Base-by-base conservation (phyloP, 2,888 invertebrate genomes). In the Drosophila algonquin region DNA sequence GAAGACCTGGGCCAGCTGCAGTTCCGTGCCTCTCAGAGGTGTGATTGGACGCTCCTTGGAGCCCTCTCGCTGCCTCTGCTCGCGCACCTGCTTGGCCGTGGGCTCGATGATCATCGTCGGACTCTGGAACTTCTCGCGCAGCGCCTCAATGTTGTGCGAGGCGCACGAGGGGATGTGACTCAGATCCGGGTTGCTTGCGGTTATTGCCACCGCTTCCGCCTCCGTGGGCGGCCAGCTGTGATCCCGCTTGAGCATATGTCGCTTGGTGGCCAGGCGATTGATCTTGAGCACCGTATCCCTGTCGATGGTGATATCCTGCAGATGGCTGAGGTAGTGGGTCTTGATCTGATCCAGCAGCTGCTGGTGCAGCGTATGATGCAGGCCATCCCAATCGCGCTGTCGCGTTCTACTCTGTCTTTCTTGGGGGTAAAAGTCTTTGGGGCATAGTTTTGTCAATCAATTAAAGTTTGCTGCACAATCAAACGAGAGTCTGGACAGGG, bases 261-360 rank as follows among this genome's bases (percentile, higher is more conserved):
- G 80, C 32, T 91, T 91, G 69, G 90, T 90, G 68, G 92, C 89
- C 67, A 91, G 71, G 3, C 92, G 91, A 82, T 92, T 92, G 78
- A 92, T 92, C 80, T 91, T 91, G 65, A 92, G 75, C 67, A 92
- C 92, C 10, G 91, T 91, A 67, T 92, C 92, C 76, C 92, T 87
- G 80, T 92, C 92, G 52, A 92, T 88, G 73, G 87, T 87, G 51
- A 92, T 77, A 50, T 90, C 90, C 67, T 89, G 87, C 71, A 91
- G 91, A 61, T 90, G 90, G 64, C 81, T 89, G 58, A 85, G 74
- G 59, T 89, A 91, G 64, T 90, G 78, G 50, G 85, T 79, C 80
- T 91, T 90, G 79, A 90, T 89, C 78, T 89, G 90, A 44, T 90
- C 81, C 69, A 90, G 73, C 69, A 90, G 84, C 51, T 89, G 88